These are phyloP conservation scores for Pelobates cultripes DNA, from an alignment of 2,797 vertebrate species.

Conservation along the genomic window DNA sequence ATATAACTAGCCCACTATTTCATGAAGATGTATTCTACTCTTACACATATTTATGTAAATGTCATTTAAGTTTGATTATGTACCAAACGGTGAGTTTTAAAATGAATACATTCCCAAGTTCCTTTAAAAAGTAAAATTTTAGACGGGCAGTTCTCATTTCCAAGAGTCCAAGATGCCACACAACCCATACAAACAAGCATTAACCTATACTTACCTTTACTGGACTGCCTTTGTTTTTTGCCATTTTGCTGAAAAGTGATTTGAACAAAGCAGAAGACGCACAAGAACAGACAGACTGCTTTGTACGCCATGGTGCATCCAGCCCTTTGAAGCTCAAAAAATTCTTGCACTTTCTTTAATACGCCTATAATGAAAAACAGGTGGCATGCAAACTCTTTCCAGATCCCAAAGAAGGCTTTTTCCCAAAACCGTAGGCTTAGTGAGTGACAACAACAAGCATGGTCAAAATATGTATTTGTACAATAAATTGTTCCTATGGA, in stretches of 20 bases:
- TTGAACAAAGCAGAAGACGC: constrained; percentile 74
- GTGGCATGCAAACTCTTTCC: constrained; percentile 67
- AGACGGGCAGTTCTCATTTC: no score
- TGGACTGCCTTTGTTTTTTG: constrained; percentile 63
- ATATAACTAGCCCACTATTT: no score
- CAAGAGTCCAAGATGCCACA: no score
- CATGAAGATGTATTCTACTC: no score
- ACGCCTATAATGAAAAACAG: constrained; percentile 61
- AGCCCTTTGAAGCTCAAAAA: constrained; percentile 51
- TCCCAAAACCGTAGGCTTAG: constrained; percentile 8
- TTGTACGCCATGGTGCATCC: constrained; percentile 75
- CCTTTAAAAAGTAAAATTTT: no score
- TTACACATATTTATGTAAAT: no score
- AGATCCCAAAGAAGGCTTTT: constrained; percentile 48
- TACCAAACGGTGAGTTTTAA: no score
- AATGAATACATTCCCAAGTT: no score
- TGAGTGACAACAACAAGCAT: neutral
- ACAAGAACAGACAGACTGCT: constrained; percentile 74
- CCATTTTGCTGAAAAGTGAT: constrained; percentile 69
- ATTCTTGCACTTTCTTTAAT: constrained; percentile 50
- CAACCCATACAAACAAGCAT: no score
- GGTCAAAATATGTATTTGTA: no score
- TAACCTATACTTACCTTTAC: constrained; percentile 80
- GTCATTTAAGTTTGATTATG: no score
- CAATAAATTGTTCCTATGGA: no score